Conservation (phyloP, 2,113 vertebrate genomes). For the Pyxicephalus adspersus region DNA sequence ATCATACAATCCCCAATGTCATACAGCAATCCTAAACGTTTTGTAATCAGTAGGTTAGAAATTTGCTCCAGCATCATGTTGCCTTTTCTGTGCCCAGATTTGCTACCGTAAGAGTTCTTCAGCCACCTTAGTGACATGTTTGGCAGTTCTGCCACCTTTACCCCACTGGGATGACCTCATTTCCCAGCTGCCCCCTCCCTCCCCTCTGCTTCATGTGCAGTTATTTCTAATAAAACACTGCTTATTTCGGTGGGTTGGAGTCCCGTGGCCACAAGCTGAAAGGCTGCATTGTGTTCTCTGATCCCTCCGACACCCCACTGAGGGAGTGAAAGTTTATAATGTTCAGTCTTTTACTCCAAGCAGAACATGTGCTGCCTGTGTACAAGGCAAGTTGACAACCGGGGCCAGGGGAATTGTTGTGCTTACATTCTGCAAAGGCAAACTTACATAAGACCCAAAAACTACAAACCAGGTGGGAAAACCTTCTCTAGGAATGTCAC, state of each 20-base stretch:
- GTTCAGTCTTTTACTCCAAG: not conserved
- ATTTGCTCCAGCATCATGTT: not conserved
- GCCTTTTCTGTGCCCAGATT: not conserved
- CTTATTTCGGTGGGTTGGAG: conserved; percentile 54
- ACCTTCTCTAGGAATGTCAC: too few relatives aligned
- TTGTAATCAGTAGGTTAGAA: too few relatives aligned
- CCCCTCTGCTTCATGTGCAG: conserved; percentile 25
- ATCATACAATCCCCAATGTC: too few relatives aligned
- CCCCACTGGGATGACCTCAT: conserved; percentile 52
- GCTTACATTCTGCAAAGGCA: too few relatives aligned
- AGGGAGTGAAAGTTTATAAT: conserved; percentile 26
- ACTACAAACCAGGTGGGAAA: too few relatives aligned
- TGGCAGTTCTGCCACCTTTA: conserved; percentile 34
- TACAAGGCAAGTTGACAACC: too few relatives aligned
- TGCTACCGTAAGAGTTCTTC: not conserved
- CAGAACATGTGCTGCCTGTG: not conserved
- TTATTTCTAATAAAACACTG: conserved; percentile 54
- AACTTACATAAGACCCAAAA: too few relatives aligned
- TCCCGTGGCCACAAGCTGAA: conserved; percentile 46
- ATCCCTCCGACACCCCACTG: conserved; percentile 51
- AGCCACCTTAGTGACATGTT: conserved; percentile 13
- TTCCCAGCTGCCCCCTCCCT: conserved; percentile 44
- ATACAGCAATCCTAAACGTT: too few relatives aligned
- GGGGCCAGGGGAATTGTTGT: too few relatives aligned
- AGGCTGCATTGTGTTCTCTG: conserved; percentile 58